Evolutionary conservation across 2,888 invertebrate species (phyloP).

Genomic region (Callosobruchus maculatus): DNA sequence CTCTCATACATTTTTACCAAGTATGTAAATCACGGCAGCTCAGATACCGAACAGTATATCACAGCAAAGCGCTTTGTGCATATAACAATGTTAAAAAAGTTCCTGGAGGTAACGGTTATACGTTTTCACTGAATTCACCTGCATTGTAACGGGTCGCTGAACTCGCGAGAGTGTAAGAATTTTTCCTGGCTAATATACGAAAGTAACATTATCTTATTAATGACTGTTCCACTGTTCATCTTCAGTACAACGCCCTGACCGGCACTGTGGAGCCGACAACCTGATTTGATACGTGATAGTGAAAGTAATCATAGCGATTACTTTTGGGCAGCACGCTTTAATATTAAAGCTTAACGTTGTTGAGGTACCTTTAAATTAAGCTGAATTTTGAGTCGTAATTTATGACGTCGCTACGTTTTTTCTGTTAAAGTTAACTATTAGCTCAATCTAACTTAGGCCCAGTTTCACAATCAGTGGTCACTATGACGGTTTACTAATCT

Average conservation of each 20-base stretch:
- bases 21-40: neutral
- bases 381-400: too few species aligned
- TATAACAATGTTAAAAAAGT: neutral
- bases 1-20: neutral
- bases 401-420: too few species aligned
- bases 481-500: too few species aligned
- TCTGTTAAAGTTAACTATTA: too few species aligned
- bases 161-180: neutral
- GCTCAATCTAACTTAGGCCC: too few species aligned
- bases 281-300: neutral
- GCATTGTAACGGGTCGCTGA: neutral
- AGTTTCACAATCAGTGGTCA: too few species aligned
- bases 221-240: neutral
- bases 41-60: neutral
- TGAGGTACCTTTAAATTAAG: too few species aligned
- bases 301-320: neutral
- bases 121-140: neutral
- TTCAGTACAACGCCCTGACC: neutral
- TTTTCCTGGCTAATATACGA: neutral
- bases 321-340: neutral
- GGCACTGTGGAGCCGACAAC: neutral
- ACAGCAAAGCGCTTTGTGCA: neutral
- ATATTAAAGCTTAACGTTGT: too few species aligned
- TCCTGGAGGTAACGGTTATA: neutral
- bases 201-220: neutral